Base-by-base conservation (phyloP, 2,113 vertebrate genomes). In the Hypomesus transpacificus region DNA sequence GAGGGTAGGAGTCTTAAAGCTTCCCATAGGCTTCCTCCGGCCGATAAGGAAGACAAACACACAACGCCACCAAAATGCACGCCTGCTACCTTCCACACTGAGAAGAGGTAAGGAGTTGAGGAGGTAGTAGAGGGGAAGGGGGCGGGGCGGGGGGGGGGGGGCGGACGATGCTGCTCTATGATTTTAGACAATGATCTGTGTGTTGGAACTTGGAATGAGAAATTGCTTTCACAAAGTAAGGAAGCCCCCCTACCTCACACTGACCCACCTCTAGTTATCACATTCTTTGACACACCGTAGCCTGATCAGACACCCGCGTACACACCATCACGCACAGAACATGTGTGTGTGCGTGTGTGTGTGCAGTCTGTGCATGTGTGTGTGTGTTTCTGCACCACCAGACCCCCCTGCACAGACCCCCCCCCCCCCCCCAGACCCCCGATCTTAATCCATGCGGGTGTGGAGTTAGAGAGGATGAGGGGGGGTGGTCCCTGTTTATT, bases 11-110 rank as follows among this genome's bases (percentile, higher is more conserved):
- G 53, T 34, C 86, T 59, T 51, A 80, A 76, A 77, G 52, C 89
- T 92, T 92, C 91, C 90, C 87, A 92, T 91, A 81, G 76, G 86
- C 85, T 92, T 94, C 91, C 90, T 91, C 78, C 82, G 51, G 1
- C 80, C 80, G 91, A 92, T 93, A 92, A 92, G 86, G 75, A 88
- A 89, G 66, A 86, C 80, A 88, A 92, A 89, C 86, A 88, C 54
- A 69, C 74, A 28, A 66, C 65, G 76, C 53, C 14, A 74, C 72
- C 52, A 17, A 74, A 50, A 68, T 72, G 72, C 57, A 61, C 51
- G 20, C 87, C 80, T 3, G 39, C 77, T 87, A 3, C 31, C 75
- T 87, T 90, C 85, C 80, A 78, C 64, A 26, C 34, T 13, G 34
- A 34, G 14, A 20, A 1, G 60, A 21, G 14, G 56, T 17, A 14